Evolutionary conservation across 30 jellyfish, hydroid and myxozoan species (phyloP).

Genomic region (Pseudorhiza aurosa): DNA sequence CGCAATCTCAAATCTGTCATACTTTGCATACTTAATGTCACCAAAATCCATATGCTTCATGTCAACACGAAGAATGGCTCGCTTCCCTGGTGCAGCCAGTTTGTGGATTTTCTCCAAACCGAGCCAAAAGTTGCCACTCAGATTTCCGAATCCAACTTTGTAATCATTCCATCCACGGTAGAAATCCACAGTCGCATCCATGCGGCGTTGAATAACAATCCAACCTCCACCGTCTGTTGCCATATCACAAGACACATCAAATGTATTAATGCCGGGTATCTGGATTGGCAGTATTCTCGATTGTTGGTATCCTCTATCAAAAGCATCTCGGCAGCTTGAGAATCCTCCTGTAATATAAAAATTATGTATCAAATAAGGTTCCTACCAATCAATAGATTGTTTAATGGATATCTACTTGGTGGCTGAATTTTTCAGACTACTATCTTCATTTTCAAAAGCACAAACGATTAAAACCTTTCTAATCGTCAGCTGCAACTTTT

Average conservation of each 20-base stretch:
- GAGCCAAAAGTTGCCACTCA: constrained; percentile 25
- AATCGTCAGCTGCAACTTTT: too few relatives aligned
- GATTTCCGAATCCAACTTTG: constrained; percentile 32
- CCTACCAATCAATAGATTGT: too few relatives aligned
- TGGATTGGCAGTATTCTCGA: not conserved
- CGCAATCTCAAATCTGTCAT: constrained; percentile 16
- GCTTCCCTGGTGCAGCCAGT: constrained; percentile 4
- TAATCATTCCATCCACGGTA: constrained; percentile 39
- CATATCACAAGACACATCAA: constrained; percentile 47
- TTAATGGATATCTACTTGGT: too few relatives aligned
- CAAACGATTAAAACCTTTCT: too few relatives aligned
- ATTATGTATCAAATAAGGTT: too few relatives aligned
- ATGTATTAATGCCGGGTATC: not conserved
- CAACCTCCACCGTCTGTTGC: constrained; percentile 46
- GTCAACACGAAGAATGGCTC: constrained; percentile 26
- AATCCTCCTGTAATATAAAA: too few relatives aligned
- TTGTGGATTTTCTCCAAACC: constrained; percentile 30
- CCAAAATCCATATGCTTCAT: not conserved
- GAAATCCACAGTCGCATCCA: constrained; percentile 12
- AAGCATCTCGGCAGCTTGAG: not conserved
- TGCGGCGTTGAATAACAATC: constrained; percentile 53
- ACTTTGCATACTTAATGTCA: constrained; percentile 31
- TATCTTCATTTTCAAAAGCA: too few relatives aligned
- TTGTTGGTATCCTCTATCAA: not conserved
- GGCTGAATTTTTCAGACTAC: too few relatives aligned